Percentiles rank a stretch among this genome's conserved stretches.
phyloP scores from a whole-genome alignment of 1,140 invertebrate species.

The Medauroidea extradentata region DNA sequence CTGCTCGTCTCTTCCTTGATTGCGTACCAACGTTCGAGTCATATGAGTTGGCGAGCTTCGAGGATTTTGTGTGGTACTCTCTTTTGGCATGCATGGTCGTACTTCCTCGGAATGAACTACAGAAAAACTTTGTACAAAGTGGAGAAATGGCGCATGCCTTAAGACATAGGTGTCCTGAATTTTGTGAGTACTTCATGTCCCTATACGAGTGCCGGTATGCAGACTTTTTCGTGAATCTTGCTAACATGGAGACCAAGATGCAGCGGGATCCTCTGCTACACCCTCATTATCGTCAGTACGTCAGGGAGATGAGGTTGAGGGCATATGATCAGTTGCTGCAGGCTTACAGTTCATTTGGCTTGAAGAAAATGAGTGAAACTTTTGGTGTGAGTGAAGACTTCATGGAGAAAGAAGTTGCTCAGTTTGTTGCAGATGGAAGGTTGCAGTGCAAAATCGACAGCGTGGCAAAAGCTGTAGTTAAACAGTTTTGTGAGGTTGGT shows the following conservation, averaged over 20 bases:
- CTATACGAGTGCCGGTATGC: conserved; percentile 96
- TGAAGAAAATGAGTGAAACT: conserved; percentile 94
- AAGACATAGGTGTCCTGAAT: conserved; percentile 72
- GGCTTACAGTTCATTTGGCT: conserved; percentile 90
- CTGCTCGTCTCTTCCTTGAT: conserved; percentile 85
- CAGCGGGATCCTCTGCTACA: conserved; percentile 88
- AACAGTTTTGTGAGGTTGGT: conserved; percentile 68
- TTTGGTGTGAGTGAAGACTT: conserved; percentile 95
- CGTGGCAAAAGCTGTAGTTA: conserved; percentile 94
- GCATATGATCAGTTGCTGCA: conserved; percentile 96
- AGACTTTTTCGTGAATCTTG: conserved; percentile 86
- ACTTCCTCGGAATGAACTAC: conserved; percentile 71
- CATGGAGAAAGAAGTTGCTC: conserved; percentile 85
- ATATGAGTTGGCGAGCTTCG: conserved; percentile 94
- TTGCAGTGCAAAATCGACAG: conserved; percentile 98
- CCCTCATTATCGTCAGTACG: conserved; percentile 94
- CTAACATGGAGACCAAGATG: conserved; percentile 76
- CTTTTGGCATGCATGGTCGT: conserved; percentile 84
- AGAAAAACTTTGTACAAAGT: no score
- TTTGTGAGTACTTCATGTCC: conserved; percentile 88
- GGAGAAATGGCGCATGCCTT: conserved; percentile 50
- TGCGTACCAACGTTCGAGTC: conserved; percentile 99
- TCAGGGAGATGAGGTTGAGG: conserved; percentile 93
- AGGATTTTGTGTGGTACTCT: conserved; percentile 75
- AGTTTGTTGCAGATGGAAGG: conserved; percentile 92